Conservation (phyloP, 2,888 invertebrate genomes). For the Spilosoma lubricipeda region DNA sequence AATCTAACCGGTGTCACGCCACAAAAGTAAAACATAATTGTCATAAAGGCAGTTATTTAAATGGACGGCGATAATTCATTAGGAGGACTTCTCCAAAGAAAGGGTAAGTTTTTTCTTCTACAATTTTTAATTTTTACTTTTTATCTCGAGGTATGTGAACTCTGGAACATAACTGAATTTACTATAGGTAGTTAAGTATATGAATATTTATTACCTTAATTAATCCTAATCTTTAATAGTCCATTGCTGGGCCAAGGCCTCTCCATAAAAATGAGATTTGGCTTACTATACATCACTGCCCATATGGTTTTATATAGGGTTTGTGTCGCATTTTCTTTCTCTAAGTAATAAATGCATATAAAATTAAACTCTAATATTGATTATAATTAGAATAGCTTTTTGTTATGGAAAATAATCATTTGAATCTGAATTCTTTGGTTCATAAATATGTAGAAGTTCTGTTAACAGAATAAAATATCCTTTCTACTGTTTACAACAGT, state of each 20-base stretch:
- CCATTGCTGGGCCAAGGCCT: background rate
- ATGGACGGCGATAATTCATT: conserved; percentile 39
- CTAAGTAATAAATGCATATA: no score
- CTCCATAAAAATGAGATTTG: background rate
- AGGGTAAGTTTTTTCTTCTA: conserved; percentile 26
- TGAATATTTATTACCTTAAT: background rate
- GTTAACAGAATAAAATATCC: no score
- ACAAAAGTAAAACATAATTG: background rate
- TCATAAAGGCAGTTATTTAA: background rate
- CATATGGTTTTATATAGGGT: background rate
- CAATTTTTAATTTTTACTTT: background rate
- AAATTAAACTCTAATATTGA: no score
- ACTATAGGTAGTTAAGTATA: background rate
- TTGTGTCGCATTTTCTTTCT: background rate
- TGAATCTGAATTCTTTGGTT: background rate
- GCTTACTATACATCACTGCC: background rate
- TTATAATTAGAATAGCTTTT: no score
- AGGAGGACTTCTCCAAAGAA: conserved; percentile 25
- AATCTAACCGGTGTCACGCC: conserved; percentile 25
- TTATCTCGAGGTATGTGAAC: background rate
- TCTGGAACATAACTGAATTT: background rate
- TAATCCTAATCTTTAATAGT: background rate
- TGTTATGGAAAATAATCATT: background rate
- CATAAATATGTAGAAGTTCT: no score
- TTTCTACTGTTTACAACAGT: no score